Evolutionary conservation across 2,113 vertebrate species (phyloP), one percentile per base, ranked within the genome.

Genomic region (Prietella phreatophila): DNA sequence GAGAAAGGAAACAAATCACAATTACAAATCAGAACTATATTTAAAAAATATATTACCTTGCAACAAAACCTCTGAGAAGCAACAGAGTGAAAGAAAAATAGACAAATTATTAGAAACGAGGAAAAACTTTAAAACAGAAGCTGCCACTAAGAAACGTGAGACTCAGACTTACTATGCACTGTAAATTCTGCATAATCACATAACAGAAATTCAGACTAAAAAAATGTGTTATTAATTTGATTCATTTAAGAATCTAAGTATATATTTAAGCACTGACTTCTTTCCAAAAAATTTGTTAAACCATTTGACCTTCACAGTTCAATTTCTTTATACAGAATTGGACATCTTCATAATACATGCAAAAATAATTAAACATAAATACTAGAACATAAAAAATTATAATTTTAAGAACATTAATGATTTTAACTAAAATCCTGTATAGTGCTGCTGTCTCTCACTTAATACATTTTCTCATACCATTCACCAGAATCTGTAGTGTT

Each of bases 1-100:
- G n/a, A 76, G 33, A 67, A 42, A 87, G 9, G 22, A 65, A n/a
- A 27, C 39, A 81, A 81, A 65, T 80, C 11, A 36, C 0, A 53
- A 36, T 10, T 36, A 36, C 10, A 81, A 81, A 79, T 80, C 5
- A 17, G 0, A 53, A 36, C 5, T 17, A n/a, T 50, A 50, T 0
- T 82, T 36, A 30, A 89, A 61, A 86, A n/a, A 17, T 2, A 17
- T 69, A 30, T 33, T 94, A 96, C 95, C 94, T 96, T 86, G 93
- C 93, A 7, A 90, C 22, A 27, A 91, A 85, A 4, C 94, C 93
- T 92, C 95, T 95, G 92, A 75, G 82, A 83, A 88, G 91, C 89
- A 92, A 30, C 9, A 47, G 42, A 84, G 75, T 3, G 88, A 63
- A 86, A 89, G 81, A 89, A 50, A 87, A 82, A 20, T 5, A 33